These are phyloP conservation scores for Euzophera pinguis DNA, from an alignment of 2,888 invertebrate genomes.

Conservation along the genomic window DNA sequence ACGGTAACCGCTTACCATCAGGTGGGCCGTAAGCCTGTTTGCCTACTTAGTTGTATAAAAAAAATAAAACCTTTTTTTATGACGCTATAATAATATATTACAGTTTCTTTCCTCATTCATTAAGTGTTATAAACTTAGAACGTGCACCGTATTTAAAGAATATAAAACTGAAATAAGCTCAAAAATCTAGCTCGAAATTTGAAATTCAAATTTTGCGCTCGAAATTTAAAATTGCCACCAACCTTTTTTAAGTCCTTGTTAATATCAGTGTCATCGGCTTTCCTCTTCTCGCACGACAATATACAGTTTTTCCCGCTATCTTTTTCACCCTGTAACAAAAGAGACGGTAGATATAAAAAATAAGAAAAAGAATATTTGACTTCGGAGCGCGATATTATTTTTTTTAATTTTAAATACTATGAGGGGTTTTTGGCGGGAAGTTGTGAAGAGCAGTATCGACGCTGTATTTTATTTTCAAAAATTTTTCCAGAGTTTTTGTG, in stretches of 20 bases:
- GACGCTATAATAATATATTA: too few relatives aligned
- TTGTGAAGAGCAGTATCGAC: too few relatives aligned
- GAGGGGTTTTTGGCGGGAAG: background rate
- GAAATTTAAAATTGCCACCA: constrained; percentile 30
- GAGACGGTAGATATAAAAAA: constrained; percentile 2
- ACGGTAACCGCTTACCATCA: too few relatives aligned
- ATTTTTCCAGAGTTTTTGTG: too few relatives aligned
- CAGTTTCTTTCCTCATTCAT: too few relatives aligned
- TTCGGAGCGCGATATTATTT: constrained; percentile 2
- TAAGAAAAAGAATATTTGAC: background rate
- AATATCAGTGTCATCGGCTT: constrained; percentile 89
- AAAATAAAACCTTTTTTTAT: too few relatives aligned
- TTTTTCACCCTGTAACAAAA: constrained; percentile 80
- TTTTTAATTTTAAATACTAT: background rate
- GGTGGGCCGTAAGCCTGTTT: too few relatives aligned
- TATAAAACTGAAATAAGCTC: background rate
- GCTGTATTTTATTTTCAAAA: too few relatives aligned
- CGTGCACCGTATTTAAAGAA: too few relatives aligned
- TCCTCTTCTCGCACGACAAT: constrained; percentile 87
- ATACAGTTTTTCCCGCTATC: constrained; percentile 82
- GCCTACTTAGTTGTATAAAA: too few relatives aligned
- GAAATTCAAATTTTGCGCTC: constrained; percentile 21
- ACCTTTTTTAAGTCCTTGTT: constrained; percentile 94
- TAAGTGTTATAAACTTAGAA: too few relatives aligned
- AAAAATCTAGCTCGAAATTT: constrained; percentile 16